phyloP scores from a whole-genome alignment of 37 sponge, comb jelly and placozoan species.

The Bolinopsis microptera region DNA sequence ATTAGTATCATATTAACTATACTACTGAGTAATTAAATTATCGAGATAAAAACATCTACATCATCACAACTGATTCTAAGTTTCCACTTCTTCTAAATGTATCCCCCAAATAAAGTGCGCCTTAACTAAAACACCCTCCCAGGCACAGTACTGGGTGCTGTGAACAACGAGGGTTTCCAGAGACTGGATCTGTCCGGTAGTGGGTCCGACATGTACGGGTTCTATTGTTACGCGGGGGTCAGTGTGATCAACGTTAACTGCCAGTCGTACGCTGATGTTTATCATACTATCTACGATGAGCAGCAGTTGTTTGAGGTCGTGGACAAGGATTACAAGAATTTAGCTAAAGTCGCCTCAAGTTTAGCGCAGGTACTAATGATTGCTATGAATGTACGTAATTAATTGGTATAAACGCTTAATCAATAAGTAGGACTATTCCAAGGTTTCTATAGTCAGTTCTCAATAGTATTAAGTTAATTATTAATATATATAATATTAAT shows the following conservation, averaged over 20 bases:
- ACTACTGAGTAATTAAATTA: too few species aligned
- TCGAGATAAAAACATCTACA: too few species aligned
- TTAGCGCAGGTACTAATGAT: conserved; percentile 43
- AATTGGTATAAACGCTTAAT: too few species aligned
- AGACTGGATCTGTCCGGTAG: background rate
- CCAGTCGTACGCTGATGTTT: background rate
- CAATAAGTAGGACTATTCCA: too few species aligned
- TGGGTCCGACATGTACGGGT: conserved; percentile 30
- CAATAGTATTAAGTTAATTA: too few species aligned
- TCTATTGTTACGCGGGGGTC: conserved; percentile 59
- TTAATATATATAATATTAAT: too few species aligned
- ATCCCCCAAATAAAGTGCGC: too few species aligned
- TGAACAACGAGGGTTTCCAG: background rate
- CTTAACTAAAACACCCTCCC: background rate
- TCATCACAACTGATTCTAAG: too few species aligned
- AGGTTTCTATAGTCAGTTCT: too few species aligned
- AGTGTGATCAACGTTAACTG: conserved; percentile 32
- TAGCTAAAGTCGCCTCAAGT: background rate
- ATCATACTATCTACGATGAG: conserved; percentile 30
- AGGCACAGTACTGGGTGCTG: background rate
- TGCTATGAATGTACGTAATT: too few species aligned
- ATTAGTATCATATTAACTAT: too few species aligned
- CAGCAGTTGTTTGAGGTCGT: conserved; percentile 11
- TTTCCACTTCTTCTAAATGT: too few species aligned
- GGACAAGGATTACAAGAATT: conserved; percentile 36